These are phyloP conservation scores for Esperia sulphurella DNA, from an alignment of 2,888 invertebrate species.

Conservation along the genomic window DNA sequence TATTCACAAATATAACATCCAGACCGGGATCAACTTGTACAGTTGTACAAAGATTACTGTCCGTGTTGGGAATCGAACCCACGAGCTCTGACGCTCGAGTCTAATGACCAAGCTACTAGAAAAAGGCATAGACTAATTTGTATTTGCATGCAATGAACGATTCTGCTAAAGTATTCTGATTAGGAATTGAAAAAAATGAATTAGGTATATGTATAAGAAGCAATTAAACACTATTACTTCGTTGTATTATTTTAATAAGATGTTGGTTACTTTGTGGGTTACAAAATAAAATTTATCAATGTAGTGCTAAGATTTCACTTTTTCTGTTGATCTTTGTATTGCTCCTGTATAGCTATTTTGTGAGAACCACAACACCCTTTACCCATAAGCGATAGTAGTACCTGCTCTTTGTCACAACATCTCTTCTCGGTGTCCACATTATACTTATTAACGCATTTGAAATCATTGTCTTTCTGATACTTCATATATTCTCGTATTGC, in stretches of 20 bases:
- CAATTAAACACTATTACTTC: constrained; percentile 16
- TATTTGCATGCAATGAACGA: no score
- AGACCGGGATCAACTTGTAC: no score
- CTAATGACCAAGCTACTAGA: no score
- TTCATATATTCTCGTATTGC: constrained; percentile 63
- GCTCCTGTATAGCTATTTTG: constrained; percentile 60
- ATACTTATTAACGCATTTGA: constrained; percentile 60
- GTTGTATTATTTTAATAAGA: constrained; percentile 17
- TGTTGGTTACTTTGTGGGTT: constrained; percentile 47
- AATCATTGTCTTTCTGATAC: constrained; percentile 56
- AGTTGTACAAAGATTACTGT: no score
- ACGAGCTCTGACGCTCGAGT: no score
- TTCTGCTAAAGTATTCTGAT: not conserved
- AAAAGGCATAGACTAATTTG: no score
- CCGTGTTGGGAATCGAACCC: no score
- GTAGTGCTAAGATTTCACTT: constrained; percentile 20
- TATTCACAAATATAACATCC: no score
- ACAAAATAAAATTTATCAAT: constrained; percentile 61
- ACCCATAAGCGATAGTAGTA: constrained; percentile 47
- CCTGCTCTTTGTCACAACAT: constrained; percentile 69
- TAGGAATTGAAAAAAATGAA: not conserved
- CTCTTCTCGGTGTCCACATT: constrained; percentile 63
- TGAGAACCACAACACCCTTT: constrained; percentile 64
- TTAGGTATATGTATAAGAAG: not conserved
- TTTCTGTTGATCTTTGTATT: constrained; percentile 40